Evolutionary conservation across 2,888 invertebrate genomes (phyloP).

Genomic region (Drosophila atripex): DNA sequence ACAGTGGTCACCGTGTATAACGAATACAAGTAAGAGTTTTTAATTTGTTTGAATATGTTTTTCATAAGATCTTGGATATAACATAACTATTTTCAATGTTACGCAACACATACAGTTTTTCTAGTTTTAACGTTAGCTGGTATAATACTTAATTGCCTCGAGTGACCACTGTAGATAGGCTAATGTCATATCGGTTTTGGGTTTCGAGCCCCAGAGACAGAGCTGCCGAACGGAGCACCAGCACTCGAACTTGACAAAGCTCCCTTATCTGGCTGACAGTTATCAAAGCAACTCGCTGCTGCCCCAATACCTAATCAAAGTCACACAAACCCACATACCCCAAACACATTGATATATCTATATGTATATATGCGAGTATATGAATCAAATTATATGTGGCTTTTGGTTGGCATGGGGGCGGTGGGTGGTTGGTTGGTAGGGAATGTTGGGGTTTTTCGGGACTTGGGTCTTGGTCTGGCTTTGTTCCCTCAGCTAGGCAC

Average conservation of each 20-base stretch:
- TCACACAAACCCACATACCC: constrained; percentile 20
- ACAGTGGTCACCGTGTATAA: constrained; percentile 8
- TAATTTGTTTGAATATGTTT: background rate
- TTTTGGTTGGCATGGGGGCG: constrained; percentile 43
- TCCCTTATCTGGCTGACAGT: constrained; percentile 66
- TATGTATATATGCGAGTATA: constrained; percentile 20
- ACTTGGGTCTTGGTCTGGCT: background rate
- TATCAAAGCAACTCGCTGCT: constrained; percentile 37
- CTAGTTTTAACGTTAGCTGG: background rate
- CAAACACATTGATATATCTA: constrained; percentile 10
- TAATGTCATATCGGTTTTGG: constrained; percentile 41
- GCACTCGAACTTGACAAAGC: constrained; percentile 65
- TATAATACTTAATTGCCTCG: background rate
- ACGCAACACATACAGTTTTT: background rate
- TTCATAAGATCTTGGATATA: background rate
- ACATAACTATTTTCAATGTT: background rate
- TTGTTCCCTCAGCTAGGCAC: constrained; percentile 36
- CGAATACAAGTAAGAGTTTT: background rate
- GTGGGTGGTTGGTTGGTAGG: background rate
- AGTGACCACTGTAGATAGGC: constrained; percentile 27
- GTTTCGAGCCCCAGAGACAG: constrained; percentile 30
- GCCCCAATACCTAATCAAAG: constrained; percentile 41
- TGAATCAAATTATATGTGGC: constrained; percentile 59
- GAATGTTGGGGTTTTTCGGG: constrained; percentile 1
- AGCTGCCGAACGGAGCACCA: constrained; percentile 44